Evolutionary conservation across 2,888 invertebrate genomes (phyloP).

Genomic region (Lumbricus terrestris): DNA sequence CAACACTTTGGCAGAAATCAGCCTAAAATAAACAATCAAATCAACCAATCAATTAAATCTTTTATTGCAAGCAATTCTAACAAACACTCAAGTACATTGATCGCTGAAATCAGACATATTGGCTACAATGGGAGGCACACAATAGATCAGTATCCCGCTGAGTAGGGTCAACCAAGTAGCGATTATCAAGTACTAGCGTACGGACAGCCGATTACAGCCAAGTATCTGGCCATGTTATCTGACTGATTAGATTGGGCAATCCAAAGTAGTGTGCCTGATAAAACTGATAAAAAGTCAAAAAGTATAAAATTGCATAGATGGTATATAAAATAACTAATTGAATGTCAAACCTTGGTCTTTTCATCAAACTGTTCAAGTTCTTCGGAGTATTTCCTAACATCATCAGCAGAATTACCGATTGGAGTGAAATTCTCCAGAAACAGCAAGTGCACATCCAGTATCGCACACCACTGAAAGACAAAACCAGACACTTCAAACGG

Average conservation of each 20-base stretch:
- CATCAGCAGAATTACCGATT: not conserved
- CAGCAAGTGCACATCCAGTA: not conserved
- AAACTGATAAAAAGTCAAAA: no score
- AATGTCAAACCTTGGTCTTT: not conserved
- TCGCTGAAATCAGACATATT: no score
- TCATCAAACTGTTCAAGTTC: not conserved
- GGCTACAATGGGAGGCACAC: no score
- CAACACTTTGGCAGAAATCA: not conserved
- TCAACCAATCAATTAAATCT: not conserved
- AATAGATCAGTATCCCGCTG: no score
- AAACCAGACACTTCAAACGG: not conserved
- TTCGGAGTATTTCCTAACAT: not conserved
- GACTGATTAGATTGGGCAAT: no score
- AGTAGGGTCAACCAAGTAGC: no score
- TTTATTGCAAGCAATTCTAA: not conserved
- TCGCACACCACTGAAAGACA: conserved; percentile 13
- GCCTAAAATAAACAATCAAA: not conserved
- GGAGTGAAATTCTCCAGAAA: not conserved
- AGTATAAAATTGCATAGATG: not conserved
- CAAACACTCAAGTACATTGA: no score
- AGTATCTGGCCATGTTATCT: no score
- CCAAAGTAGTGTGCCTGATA: no score
- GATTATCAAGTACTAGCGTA: no score
- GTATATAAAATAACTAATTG: not conserved
- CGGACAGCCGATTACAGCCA: no score